Evolutionary conservation across 2,113 vertebrate species (phyloP).

Genomic region (Calyptomena viridis): DNA sequence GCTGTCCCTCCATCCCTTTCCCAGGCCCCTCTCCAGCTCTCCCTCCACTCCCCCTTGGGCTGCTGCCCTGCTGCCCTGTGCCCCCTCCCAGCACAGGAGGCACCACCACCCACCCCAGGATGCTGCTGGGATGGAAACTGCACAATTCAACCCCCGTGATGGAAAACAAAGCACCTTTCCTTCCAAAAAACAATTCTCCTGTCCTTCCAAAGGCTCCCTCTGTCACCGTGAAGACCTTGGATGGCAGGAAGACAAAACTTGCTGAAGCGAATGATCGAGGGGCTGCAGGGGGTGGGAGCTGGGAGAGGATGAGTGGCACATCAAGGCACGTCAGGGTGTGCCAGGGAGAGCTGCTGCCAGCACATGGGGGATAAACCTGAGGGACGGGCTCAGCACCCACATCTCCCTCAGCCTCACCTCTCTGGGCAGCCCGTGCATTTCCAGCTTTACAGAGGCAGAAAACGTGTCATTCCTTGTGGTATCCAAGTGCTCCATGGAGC

Average conservation of each 20-base stretch:
- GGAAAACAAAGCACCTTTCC: not conserved
- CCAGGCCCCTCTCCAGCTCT: not conserved
- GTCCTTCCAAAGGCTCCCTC: not conserved
- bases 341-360: not conserved
- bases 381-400: rapidly evolving
- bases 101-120: not conserved
- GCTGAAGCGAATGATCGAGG: not conserved
- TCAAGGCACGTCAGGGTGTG: not conserved
- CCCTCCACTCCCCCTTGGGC: not conserved
- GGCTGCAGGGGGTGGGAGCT: not conserved
- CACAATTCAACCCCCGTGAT: not conserved
- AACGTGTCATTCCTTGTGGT: not conserved
- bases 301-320: not conserved
- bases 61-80: not conserved
- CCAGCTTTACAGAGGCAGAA: not conserved
- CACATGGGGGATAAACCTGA: rapidly evolving
- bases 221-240: not conserved
- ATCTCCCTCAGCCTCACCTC: no score
- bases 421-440: not conserved
- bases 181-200: no score
- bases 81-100: not conserved
- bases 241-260: not conserved
- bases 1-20: not conserved
- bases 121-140: not conserved
- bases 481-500: not conserved